Evolutionary conservation across 2,888 invertebrate genomes (phyloP).

Genomic region (Neria commutata): DNA sequence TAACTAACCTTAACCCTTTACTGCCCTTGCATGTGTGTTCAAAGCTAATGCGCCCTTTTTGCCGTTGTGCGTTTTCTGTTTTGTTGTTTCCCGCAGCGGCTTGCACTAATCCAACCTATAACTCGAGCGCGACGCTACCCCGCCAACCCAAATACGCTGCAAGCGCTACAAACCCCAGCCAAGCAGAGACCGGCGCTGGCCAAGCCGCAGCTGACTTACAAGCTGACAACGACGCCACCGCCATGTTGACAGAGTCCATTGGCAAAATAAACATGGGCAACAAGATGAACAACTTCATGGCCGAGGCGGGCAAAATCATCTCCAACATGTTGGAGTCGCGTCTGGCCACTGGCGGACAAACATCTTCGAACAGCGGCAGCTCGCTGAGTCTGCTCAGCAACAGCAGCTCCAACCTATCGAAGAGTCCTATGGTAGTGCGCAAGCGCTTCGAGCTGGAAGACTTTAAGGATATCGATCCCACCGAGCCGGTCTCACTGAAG

Average conservation of each 20-base stretch:
- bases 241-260: conserved; percentile 57
- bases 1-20: not conserved
- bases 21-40: conserved; percentile 13
- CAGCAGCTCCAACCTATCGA: conserved; percentile 46
- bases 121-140: conserved; percentile 38
- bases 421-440: conserved; percentile 55
- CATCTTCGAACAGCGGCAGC: conserved; percentile 43
- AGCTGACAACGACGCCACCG: conserved; percentile 38
- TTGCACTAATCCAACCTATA: conserved; percentile 40
- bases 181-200: conserved; percentile 12
- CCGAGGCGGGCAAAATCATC: conserved; percentile 59
- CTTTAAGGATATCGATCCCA: conserved; percentile 54
- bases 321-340: conserved; percentile 60
- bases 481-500: conserved; percentile 50
- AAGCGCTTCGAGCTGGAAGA: conserved; percentile 57
- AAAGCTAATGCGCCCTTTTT: conserved; percentile 23
- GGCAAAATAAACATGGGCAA: conserved; percentile 53
- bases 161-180: not conserved
- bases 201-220: conserved; percentile 28
- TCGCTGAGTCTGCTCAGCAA: conserved; percentile 46
- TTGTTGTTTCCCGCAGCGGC: conserved; percentile 36
- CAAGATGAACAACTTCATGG: conserved; percentile 55
- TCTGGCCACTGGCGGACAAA: conserved; percentile 37
- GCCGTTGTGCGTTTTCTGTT: conserved; percentile 27
- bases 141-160: conserved; percentile 33